Conservation (phyloP, 2,113 vertebrate species). For the Lipotes vexillifer region DNA sequence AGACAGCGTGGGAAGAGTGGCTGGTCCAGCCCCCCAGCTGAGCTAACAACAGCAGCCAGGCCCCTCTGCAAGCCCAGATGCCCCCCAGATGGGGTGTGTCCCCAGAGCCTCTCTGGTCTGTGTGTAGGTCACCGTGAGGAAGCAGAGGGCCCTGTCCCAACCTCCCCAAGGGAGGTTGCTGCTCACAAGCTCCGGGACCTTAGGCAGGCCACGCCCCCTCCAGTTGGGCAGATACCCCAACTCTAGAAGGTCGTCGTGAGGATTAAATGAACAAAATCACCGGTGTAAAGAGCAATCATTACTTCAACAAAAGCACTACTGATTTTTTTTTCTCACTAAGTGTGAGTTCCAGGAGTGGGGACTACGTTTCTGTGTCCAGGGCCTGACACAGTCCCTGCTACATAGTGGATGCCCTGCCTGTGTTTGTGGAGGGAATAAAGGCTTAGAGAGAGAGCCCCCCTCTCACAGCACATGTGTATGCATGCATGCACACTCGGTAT, state of each 20-base stretch:
- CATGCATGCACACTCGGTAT: not conserved
- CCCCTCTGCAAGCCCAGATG: too few species aligned
- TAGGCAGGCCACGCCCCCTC: rapidly evolving
- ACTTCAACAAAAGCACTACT: not conserved
- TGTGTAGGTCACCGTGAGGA: rapidly evolving
- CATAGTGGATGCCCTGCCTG: not conserved
- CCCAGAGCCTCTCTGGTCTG: not conserved
- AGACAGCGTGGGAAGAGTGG: not conserved
- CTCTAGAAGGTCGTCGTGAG: not conserved
- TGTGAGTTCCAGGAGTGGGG: not conserved
- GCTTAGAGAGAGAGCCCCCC: not conserved
- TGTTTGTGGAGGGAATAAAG: not conserved
- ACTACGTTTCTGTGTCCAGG: not conserved
- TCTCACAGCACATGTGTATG: not conserved
- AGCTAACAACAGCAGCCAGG: not conserved
- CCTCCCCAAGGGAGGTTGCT: rapidly evolving
- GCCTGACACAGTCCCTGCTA: not conserved
- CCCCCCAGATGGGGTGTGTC: not conserved
- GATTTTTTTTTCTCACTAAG: not conserved
- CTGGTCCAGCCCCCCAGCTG: not conserved
- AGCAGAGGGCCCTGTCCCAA: not conserved
- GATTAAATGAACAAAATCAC: not conserved
- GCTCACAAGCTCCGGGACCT: not conserved
- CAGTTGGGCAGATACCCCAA: not conserved
- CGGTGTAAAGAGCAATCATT: not conserved